These are phyloP conservation scores for Nomada goodeniana DNA, from an alignment of 2,888 invertebrate genomes.

Conservation along the genomic window DNA sequence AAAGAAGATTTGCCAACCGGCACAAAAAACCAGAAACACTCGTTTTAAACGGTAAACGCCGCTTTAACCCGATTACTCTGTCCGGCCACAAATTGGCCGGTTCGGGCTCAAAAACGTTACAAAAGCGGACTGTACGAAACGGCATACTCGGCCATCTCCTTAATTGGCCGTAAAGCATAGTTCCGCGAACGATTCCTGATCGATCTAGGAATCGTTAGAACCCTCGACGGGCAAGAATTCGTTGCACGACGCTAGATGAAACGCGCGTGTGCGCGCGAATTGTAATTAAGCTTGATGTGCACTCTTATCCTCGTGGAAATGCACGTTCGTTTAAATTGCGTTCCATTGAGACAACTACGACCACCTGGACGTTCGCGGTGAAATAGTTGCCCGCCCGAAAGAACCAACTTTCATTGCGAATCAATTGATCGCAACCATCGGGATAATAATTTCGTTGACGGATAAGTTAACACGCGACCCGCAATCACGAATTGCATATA, in stretches of 20 bases:
- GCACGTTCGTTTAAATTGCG: slow-evolving; percentile 38
- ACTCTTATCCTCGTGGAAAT: not conserved
- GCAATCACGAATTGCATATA: too few relatives aligned
- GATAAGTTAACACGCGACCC: too few relatives aligned
- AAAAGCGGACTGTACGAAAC: slow-evolving; percentile 40
- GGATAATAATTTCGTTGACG: too few relatives aligned
- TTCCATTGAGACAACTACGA: slow-evolving; percentile 61
- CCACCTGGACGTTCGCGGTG: slow-evolving; percentile 37
- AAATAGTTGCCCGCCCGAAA: slow-evolving; percentile 7
- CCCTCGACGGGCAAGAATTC: not conserved
- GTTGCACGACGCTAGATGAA: not conserved
- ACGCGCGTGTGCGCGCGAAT: not conserved
- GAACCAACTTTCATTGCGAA: too few relatives aligned
- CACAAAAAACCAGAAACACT: slow-evolving; percentile 58
- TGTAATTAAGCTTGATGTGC: slow-evolving; percentile 46
- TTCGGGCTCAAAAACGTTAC: slow-evolving; percentile 5
- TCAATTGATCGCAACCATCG: too few relatives aligned
- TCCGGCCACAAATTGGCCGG: slow-evolving; percentile 46
- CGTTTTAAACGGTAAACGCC: slow-evolving; percentile 38
- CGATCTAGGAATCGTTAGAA: slow-evolving; percentile 9
- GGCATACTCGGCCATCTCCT: slow-evolving; percentile 29
- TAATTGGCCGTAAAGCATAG: slow-evolving; percentile 38
- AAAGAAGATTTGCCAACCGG: slow-evolving; percentile 66
- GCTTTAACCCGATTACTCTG: slow-evolving; percentile 50
- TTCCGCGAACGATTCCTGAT: slow-evolving; percentile 26